Evolutionary conservation across 2,797 vertebrate species (phyloP).

Genomic region (Darevskia mixta): DNA sequence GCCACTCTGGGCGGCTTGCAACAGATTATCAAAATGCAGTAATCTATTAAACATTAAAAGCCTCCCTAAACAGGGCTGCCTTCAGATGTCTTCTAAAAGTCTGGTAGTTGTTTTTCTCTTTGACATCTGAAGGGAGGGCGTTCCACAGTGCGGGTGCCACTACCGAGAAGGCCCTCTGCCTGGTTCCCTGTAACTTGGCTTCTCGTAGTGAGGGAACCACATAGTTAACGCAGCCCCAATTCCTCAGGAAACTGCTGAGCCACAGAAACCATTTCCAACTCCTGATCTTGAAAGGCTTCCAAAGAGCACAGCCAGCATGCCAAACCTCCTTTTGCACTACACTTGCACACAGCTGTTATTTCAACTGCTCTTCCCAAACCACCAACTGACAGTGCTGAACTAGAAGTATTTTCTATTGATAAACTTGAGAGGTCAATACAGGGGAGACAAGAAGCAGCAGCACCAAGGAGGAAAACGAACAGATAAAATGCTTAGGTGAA

Average conservation of each 20-base stretch:
- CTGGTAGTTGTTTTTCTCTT: too few species aligned
- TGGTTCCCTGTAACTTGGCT: too few species aligned
- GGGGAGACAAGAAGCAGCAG: background rate
- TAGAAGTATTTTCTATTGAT: constrained; percentile 34
- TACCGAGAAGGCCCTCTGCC: too few species aligned
- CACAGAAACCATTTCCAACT: rapidly evolving
- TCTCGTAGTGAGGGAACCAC: too few species aligned
- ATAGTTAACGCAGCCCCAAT: background rate
- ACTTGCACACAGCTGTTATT: background rate
- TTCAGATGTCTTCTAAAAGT: too few species aligned
- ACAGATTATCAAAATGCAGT: too few species aligned
- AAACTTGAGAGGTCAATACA: constrained; percentile 17
- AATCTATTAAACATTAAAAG: too few species aligned
- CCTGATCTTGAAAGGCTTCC: background rate
- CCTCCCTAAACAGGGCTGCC: too few species aligned
- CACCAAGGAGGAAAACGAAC: background rate
- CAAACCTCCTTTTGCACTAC: background rate
- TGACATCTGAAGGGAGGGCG: too few species aligned
- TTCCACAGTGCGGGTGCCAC: too few species aligned
- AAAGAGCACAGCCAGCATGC: background rate
- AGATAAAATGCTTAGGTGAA: background rate
- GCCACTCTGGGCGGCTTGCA: too few species aligned
- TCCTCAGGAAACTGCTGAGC: background rate
- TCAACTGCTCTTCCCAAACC: background rate
- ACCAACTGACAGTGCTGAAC: background rate